These are phyloP conservation scores for Megamerina dolium DNA, from an alignment of 2,888 invertebrate genomes.

Conservation along the genomic window DNA sequence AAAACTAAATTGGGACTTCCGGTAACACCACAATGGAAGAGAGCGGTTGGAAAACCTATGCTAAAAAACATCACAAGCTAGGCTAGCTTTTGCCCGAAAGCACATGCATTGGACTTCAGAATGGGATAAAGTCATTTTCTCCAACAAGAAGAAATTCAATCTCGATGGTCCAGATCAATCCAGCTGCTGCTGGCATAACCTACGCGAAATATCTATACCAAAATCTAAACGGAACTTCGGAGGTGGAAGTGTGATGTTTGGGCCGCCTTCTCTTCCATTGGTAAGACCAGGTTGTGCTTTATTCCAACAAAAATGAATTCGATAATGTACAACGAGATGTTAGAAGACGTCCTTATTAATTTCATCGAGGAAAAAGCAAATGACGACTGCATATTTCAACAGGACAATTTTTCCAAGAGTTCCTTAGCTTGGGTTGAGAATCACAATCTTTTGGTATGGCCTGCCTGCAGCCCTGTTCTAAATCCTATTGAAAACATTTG, in stretches of 20 bases:
- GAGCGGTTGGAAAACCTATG: no score
- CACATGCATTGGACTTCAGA: constrained; percentile 1
- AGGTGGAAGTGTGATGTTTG: not conserved
- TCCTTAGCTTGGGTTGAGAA: no score
- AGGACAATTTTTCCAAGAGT: no score
- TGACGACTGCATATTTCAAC: no score
- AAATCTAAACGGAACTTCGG: not conserved
- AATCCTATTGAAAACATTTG: constrained; percentile 3
- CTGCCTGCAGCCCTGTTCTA: not conserved
- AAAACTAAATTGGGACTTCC: no score
- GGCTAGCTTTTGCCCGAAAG: not conserved
- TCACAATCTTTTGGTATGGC: not conserved
- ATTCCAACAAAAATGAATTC: not conserved
- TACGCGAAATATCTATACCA: not conserved
- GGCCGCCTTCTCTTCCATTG: not conserved
- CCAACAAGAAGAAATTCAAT: not conserved
- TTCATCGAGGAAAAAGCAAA: no score
- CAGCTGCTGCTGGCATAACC: not conserved
- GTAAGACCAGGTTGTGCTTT: not conserved
- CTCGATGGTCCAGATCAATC: not conserved
- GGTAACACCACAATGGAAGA: no score
- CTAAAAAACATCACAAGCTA: no score
- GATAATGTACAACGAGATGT: no score
- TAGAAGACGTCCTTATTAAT: no score
- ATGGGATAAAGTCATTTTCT: not conserved